Evolutionary conservation across 2,888 invertebrate species (phyloP).

Genomic region (Operophtera brumata): DNA sequence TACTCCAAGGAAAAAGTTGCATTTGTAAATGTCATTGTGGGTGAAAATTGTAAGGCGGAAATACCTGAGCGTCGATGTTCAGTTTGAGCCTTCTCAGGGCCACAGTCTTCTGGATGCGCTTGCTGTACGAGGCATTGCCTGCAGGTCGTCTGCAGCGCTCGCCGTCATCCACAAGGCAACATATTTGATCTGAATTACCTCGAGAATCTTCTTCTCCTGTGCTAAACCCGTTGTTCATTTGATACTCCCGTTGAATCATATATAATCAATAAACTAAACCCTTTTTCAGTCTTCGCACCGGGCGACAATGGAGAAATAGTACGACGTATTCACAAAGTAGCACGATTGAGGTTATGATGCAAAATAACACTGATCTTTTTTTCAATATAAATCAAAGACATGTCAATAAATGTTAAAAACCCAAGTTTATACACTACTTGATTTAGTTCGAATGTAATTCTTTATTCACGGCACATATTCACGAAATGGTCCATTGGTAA

Average conservation of each 20-base stretch:
- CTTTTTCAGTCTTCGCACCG: constrained; percentile 58
- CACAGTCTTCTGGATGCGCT: constrained; percentile 97
- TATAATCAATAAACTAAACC: constrained; percentile 68
- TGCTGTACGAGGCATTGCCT: constrained; percentile 97
- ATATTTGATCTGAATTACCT: constrained; percentile 93
- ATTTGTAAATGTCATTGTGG: constrained; percentile 26
- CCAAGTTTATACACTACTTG: constrained; percentile 39
- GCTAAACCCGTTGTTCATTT: constrained; percentile 93
- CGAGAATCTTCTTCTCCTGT: constrained; percentile 95
- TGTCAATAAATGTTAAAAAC: constrained; percentile 41
- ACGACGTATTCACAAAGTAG: constrained; percentile 72
- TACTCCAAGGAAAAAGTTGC: constrained; percentile 14
- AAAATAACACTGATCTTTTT: constrained; percentile 63
- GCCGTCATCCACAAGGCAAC: constrained; percentile 95
- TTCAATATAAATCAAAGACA: constrained; percentile 48
- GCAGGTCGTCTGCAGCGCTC: constrained; percentile 93
- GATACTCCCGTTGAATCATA: constrained; percentile 81
- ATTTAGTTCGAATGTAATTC: constrained; percentile 37
- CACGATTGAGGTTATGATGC: constrained; percentile 70
- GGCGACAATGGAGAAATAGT: constrained; percentile 51
- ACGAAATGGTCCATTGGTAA: constrained; percentile 55
- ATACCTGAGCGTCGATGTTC: constrained; percentile 86
- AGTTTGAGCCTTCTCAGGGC: constrained; percentile 94
- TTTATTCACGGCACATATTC: constrained; percentile 57
- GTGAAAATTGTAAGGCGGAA: constrained; percentile 5